Percentiles rank a stretch among this genome's conserved stretches.
These are phyloP conservation scores for Falco punctatus DNA, from an alignment of 2,113 vertebrate genomes.

Conservation along the genomic window DNA sequence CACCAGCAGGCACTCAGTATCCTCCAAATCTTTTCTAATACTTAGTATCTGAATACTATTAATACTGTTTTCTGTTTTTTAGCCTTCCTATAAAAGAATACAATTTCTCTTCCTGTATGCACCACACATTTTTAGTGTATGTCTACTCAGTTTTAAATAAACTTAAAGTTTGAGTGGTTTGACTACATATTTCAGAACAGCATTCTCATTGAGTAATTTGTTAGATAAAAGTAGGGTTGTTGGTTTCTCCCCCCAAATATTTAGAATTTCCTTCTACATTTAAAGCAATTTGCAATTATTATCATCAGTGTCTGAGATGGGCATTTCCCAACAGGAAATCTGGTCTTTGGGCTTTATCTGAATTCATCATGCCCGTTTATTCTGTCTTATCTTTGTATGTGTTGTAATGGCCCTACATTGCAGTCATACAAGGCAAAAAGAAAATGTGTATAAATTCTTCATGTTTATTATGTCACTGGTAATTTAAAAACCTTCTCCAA, in stretches of 20 bases:
- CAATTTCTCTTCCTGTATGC: not conserved
- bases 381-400: not conserved
- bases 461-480: not conserved
- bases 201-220: not conserved
- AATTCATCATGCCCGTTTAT: not conserved
- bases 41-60: not conserved
- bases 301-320: not conserved
- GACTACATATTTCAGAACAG: not conserved
- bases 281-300: not conserved
- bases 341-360: not conserved
- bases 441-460: not conserved
- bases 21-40: not conserved
- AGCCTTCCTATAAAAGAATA: not conserved
- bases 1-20: not conserved
- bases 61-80: not conserved
- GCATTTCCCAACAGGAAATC: conserved; percentile 13
- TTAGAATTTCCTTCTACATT: not conserved
- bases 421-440: not conserved
- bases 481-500: not conserved
- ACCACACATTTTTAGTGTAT: not conserved
- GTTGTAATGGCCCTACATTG: not conserved
- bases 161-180: not conserved
- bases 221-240: not conserved
- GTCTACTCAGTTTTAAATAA: not conserved
- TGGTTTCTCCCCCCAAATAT: not conserved